Percentiles rank a stretch among this genome's conserved stretches.
These are phyloP conservation scores for Onychomys leucogaster DNA, from an alignment of 2,797 vertebrate genomes.

Conservation along the genomic window DNA sequence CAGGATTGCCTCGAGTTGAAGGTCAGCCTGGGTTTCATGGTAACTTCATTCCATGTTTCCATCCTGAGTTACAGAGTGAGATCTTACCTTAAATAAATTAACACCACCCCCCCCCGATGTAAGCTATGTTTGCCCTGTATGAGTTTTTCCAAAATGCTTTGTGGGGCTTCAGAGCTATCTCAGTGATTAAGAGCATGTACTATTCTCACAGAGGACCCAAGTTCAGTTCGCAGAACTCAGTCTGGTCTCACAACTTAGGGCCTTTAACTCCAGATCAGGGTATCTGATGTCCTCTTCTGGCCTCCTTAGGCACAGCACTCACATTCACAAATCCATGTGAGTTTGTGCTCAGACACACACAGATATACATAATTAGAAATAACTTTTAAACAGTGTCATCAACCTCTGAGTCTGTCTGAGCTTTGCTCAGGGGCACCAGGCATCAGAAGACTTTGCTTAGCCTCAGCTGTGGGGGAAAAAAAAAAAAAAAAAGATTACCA, in stretches of 20 bases:
- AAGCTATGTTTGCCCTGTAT: background rate
- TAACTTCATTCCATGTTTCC: background rate
- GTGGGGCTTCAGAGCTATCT: background rate
- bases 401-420: conserved; percentile 48
- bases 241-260: background rate
- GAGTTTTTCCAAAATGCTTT: background rate
- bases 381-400: background rate
- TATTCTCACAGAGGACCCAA: background rate
- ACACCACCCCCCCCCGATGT: too few species aligned
- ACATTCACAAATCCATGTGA: background rate
- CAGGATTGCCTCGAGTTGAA: background rate
- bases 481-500: background rate
- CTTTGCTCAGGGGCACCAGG: background rate
- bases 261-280: background rate
- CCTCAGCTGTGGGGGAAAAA: background rate
- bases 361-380: background rate
- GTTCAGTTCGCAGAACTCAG: background rate
- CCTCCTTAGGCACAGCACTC: background rate
- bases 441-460: background rate
- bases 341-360: background rate
- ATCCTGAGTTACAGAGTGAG: background rate
- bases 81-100: background rate
- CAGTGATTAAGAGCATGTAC: background rate
- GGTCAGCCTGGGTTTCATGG: background rate
- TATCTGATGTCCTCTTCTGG: background rate